Evolutionary conservation across 2,113 vertebrate genomes (phyloP), one percentile per base, ranked within the genome.

Genomic region (Malurus cyaneus): DNA sequence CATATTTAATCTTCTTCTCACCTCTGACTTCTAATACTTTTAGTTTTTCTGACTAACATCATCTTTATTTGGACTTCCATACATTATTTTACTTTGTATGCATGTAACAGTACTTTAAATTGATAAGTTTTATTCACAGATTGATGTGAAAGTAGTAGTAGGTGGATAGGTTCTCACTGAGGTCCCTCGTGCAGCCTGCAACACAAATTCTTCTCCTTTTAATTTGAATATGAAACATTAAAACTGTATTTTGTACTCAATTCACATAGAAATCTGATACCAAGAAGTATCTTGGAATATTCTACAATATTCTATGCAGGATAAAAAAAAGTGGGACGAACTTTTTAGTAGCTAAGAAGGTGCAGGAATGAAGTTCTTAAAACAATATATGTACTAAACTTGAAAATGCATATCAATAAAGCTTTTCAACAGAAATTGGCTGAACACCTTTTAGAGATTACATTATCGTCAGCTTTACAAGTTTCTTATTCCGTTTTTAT

Each of bases 401-500:
- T 84, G 52, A 86, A 87, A 93, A 96, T 64, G 80, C 41, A 1
- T 74, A 73, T 73, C 76, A 84, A 56, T 71, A 88, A 78, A 86
- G 24, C 32, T 78, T 93, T 84, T 90, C 69, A 80, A 52, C 13
- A 81, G 60, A 95, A 91, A 81, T 53, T 54, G 56, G 49, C 53
- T 46, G 84, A 97, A 57, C 46, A 69, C 19, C 23, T 94, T 44
- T 71, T 67, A 84, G 14, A 61, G 28, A 44, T 89, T 49, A 53
- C 21, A 42, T 84, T 91, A 76, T 76, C 91, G 64, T 81, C 93
- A 92, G 72, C 46, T 90, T 88, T 86, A 78, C 69, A 81, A 88
- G 46, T 49, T 64, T 84, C 86, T 88, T 86, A 64, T 49, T 84
- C 67, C 64, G 71, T 88, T 95, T 95, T 94, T 78, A 92, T 90